phyloP scores from a whole-genome alignment of 1,140 invertebrate species.

The Heliconius congener region DNA sequence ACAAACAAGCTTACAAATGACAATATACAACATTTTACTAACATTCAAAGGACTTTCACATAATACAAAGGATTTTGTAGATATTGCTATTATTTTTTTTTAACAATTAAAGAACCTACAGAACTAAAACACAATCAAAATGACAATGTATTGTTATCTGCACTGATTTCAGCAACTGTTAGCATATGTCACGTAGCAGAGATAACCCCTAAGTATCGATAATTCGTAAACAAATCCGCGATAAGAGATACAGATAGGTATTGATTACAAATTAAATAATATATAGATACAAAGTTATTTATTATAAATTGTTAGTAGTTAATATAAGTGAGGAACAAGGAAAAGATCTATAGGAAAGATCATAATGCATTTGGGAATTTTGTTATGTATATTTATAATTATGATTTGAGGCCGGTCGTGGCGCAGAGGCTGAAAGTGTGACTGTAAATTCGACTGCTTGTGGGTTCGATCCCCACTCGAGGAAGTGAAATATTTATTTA shows the following conservation, averaged over 20 bases:
- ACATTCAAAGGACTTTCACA: no score
- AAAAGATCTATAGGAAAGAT: not conserved
- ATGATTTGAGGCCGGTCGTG: no score
- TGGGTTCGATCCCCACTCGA: no score
- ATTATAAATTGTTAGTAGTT: not conserved
- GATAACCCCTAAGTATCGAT: not conserved
- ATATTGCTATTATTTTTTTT: no score
- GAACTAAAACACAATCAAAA: not conserved
- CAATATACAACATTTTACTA: no score
- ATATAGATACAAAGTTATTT: not conserved
- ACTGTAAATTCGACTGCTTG: no score
- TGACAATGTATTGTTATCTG: not conserved
- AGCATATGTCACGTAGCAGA: conserved; percentile 17
- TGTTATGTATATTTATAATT: no score
- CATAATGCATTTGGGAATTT: no score
- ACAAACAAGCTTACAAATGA: no score
- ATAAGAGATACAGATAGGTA: not conserved
- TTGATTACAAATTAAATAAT: not conserved
- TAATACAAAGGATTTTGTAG: no score
- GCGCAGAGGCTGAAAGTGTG: no score
- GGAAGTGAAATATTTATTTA: no score
- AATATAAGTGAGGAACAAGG: not conserved
- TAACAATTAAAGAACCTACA: not conserved
- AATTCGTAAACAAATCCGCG: not conserved
- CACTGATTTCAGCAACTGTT: conserved; percentile 7